Conservation (phyloP, 2,797 vertebrate species). For the Pantherophis alleghaniensis region DNA sequence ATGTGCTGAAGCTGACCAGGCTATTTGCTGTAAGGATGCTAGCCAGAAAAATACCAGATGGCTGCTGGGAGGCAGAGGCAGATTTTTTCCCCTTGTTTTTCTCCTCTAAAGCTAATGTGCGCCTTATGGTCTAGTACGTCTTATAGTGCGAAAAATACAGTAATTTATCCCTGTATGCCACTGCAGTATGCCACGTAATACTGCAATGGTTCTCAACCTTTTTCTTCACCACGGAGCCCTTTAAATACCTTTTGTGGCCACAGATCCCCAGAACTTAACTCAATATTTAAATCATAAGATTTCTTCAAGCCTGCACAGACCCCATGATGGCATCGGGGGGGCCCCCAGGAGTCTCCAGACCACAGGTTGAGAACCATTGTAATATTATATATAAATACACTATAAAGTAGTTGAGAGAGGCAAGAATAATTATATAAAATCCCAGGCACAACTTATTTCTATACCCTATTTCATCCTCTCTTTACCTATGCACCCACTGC, state of each 20-base stretch:
- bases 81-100: no score
- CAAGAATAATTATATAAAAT: neutral
- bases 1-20: no score
- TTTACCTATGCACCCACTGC: neutral
- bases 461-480: neutral
- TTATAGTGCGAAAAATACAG: no score
- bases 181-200: neutral
- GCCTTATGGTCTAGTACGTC: no score
- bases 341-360: neutral
- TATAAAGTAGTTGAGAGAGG: neutral
- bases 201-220: neutral
- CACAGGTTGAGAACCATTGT: neutral
- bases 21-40: no score
- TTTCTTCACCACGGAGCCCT: neutral
- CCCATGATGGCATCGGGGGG: rapidly evolving
- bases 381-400: neutral
- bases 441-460: neutral
- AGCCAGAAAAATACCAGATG: no score
- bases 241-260: neutral
- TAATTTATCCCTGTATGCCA: neutral
- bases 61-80: no score
- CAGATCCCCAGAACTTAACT: neutral
- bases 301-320: neutral
- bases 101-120: no score
- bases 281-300: neutral